Conservation (phyloP, 1,140 invertebrate species). For the Solen grandis region DNA sequence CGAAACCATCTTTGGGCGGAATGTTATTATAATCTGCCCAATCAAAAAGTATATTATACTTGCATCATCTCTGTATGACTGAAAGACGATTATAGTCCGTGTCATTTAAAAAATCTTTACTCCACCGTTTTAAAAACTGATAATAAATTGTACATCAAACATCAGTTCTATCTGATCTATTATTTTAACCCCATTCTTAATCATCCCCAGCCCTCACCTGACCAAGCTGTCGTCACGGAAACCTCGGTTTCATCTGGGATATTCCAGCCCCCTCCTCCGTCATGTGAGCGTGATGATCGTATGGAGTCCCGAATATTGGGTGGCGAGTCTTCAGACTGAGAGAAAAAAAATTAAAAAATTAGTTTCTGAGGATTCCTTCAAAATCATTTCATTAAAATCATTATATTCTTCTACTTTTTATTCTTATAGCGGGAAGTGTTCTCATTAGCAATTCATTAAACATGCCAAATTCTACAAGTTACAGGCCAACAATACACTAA, state of each 20-base stretch:
- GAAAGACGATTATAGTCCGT: too few species aligned
- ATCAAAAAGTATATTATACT: not conserved
- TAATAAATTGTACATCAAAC: not conserved
- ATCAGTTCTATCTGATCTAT: not conserved
- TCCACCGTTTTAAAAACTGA: too few species aligned
- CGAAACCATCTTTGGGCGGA: not conserved
- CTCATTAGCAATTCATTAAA: too few species aligned
- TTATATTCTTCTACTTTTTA: too few species aligned
- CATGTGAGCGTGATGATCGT: conserved; percentile 28
- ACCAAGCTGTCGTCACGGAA: conserved; percentile 28
- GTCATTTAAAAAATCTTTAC: not conserved
- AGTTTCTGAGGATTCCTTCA: too few species aligned
- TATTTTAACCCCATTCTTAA: not conserved
- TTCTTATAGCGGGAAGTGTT: too few species aligned
- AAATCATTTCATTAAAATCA: too few species aligned
- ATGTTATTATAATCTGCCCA: not conserved
- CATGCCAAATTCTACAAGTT: too few species aligned
- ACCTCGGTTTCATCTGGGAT: conserved; percentile 52
- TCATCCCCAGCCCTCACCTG: conserved; percentile 4
- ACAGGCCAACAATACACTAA: too few species aligned
- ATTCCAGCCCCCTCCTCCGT: conserved; percentile 33
- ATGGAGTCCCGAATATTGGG: conserved; percentile 21
- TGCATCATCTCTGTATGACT: not conserved
- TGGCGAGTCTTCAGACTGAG: not conserved
- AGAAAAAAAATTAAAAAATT: too few species aligned